Base-by-base conservation (phyloP, 2,797 vertebrate species). In the Sebastes alutus region DNA sequence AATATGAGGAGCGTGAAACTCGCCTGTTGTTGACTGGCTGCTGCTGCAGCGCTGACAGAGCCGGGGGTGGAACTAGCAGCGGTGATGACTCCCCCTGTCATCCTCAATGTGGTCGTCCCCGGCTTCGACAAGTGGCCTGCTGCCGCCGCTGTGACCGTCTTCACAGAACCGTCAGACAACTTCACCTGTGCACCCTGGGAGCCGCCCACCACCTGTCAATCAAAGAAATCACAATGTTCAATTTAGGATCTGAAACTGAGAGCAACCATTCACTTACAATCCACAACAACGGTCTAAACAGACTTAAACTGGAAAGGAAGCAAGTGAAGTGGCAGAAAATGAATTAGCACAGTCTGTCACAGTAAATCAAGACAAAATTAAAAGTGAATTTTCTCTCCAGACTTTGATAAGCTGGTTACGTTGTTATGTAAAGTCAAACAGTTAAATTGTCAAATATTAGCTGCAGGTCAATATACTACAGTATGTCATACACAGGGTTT, bases 41-140 rank as follows among this genome's bases (percentile, higher is more conserved):
- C 79, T 0, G 95, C 72, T 23, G 74, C 95, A 4, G 96, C 80
- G 20, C 96, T 78, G 88, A 77, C 63, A 8, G 96, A 58, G 1
- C 96, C 82, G 49, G 96, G 93, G 71, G 96, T 94, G 82, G 97
- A 93, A 87, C 93, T 96, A 32, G 97, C 92, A 0, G 98, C 92
- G 3, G 98, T 99, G 94, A 99, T 99, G 72, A 99, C 96, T 7
- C 98, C 98, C 8, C 98, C 98, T 0, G 98, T 96, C 59, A 99
- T 97, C 85, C 98, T 96, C 78, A 99, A 89, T 74, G 98, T 96
- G 7, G 98, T 99, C 71, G 97, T 98, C 74, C 98, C 97, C 1
- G 98, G 97, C 85, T 99, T 99, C 70, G 97, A 97, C 80, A 99
- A 95, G 72, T 98, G 97, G 6, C 97, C 95, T 0, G 97, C 94